phyloP scores from a whole-genome alignment of 2,797 vertebrate species.

The Channallabes apus region DNA sequence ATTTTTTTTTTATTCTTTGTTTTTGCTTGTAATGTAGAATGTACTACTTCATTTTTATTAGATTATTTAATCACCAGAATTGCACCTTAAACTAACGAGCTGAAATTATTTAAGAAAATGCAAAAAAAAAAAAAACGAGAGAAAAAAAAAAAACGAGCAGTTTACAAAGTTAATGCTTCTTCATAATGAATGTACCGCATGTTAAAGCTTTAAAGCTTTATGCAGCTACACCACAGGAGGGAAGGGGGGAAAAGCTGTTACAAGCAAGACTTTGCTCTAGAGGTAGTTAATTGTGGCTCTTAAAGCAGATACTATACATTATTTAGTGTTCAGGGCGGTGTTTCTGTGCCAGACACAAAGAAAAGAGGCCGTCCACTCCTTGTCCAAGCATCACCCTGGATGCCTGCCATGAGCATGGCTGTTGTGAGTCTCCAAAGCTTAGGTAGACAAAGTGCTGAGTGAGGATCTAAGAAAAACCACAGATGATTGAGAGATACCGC shows the following conservation, averaged over 20 bases:
- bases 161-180: not conserved
- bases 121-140: no score
- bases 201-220: not conserved
- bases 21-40: not conserved
- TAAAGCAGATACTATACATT: not conserved
- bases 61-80: not conserved
- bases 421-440: conserved; percentile 33
- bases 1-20: no score
- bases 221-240: not conserved
- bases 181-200: not conserved
- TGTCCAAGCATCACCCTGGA: conserved; percentile 20
- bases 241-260: conserved; percentile 1
- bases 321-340: not conserved
- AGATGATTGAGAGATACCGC: not conserved
- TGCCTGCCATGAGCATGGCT: conserved; percentile 23
- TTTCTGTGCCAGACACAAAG: conserved; percentile 9
- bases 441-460: conserved; percentile 33
- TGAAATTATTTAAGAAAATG: not conserved
- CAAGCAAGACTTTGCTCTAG: not conserved
- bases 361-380: not conserved
- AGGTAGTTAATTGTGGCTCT: not conserved
- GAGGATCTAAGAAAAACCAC: conserved; percentile 13
- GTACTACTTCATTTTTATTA: not conserved
- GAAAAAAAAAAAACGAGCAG: no score
- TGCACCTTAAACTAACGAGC: not conserved